phyloP scores from a whole-genome alignment of 2,888 invertebrate genomes.

The Frankliniella intonsa region DNA sequence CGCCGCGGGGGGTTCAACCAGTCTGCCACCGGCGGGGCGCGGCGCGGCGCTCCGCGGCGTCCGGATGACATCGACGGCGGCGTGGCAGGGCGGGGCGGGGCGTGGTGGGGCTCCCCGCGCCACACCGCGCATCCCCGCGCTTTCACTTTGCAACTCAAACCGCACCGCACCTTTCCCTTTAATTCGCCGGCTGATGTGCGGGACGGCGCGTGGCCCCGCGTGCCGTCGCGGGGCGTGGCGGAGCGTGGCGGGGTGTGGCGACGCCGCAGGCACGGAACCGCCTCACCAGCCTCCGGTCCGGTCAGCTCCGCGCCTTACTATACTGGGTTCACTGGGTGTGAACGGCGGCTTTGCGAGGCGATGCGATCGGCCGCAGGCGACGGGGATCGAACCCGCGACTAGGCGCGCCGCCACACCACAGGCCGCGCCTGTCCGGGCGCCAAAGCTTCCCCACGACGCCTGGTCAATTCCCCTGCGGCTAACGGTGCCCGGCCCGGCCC shows the following conservation, averaged over 20 bases:
- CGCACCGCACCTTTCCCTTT: constrained; percentile 6
- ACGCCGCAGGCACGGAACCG: background rate
- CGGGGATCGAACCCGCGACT: too few relatives aligned
- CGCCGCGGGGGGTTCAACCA: background rate
- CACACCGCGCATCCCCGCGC: background rate
- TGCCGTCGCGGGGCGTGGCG: background rate
- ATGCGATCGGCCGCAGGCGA: too few relatives aligned
- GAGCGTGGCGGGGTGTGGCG: background rate
- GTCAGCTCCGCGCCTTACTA: too few relatives aligned
- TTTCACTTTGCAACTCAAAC: constrained; percentile 3
- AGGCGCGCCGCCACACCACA: too few relatives aligned
- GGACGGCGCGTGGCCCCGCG: background rate
- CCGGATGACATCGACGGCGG: background rate
- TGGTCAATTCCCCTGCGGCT: too few relatives aligned
- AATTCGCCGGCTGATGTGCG: background rate
- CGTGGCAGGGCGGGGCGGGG: background rate
- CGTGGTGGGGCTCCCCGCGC: background rate
- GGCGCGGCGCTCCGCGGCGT: background rate
- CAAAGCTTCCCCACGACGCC: too few relatives aligned
- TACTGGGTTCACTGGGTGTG: too few relatives aligned
- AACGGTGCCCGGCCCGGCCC: too few relatives aligned
- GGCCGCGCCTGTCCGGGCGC: too few relatives aligned
- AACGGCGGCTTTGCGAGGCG: too few relatives aligned
- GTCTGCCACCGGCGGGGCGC: background rate
- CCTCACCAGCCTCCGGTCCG: too few relatives aligned